phyloP scores from a whole-genome alignment of 2,113 vertebrate genomes.

The Hippocampus barbouri region DNA sequence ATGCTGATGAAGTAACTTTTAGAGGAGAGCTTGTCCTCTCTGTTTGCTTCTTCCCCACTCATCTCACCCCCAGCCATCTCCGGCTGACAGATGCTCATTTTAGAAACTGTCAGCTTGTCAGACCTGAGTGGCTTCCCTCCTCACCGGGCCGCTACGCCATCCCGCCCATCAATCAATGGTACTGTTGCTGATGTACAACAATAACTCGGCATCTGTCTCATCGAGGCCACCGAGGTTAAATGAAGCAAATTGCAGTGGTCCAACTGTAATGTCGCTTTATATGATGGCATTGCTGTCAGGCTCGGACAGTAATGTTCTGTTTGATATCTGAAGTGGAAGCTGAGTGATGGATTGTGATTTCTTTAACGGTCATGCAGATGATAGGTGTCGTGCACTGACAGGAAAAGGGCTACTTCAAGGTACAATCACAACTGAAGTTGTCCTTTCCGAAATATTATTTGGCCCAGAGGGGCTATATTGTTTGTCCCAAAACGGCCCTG shows the following conservation, averaged over 20 bases:
- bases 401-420: background rate
- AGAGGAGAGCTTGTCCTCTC: conserved; percentile 38
- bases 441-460: background rate
- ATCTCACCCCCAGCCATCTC: conserved; percentile 44
- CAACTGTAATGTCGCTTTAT: background rate
- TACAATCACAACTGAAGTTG: background rate
- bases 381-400: background rate
- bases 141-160: conserved; percentile 25
- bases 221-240: conserved; percentile 49
- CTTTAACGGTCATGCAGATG: background rate
- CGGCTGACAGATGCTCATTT: conserved; percentile 66
- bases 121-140: conserved; percentile 56
- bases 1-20: conserved; percentile 36
- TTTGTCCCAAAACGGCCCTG: background rate
- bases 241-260: conserved; percentile 14
- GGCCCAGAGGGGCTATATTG: too few species aligned
- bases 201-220: conserved; percentile 28
- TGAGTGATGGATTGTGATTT: background rate
- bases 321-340: background rate
- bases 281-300: background rate
- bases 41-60: conserved; percentile 31
- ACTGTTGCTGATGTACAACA: conserved; percentile 28
- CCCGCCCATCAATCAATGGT: conserved; percentile 48
- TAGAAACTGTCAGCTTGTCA: conserved; percentile 63
- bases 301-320: background rate